Percentiles rank a stretch among this genome's conserved stretches.
phyloP scores from a whole-genome alignment of 64 coral and sea anemone species.

The Dendrophyllia cribrosa region DNA sequence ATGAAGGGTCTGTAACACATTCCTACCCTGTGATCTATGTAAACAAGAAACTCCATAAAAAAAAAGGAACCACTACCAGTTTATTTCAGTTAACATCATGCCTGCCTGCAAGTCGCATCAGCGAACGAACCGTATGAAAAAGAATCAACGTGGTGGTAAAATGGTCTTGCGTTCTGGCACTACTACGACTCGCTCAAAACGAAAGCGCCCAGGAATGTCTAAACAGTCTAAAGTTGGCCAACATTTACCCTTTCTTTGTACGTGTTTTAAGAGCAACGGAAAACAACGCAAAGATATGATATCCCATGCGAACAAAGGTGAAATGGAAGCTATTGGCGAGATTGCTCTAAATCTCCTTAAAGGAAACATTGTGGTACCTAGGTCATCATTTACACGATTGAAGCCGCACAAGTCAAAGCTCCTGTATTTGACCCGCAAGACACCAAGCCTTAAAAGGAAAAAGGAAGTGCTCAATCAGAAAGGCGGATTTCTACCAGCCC shows the following conservation, averaged over 20 bases:
- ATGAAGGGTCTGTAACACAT: neutral
- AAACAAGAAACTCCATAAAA: neutral
- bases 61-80: too few relatives aligned
- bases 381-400: conserved; percentile 24
- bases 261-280: too few relatives aligned
- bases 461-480: conserved; percentile 13
- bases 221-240: too few relatives aligned
- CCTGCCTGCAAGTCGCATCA: neutral
- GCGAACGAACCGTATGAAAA: too few relatives aligned
- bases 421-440: conserved; percentile 16
- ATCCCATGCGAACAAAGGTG: neutral
- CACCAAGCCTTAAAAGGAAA: conserved; percentile 1
- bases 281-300: neutral
- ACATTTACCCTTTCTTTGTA: too few relatives aligned
- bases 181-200: too few relatives aligned
- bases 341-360: conserved; percentile 9
- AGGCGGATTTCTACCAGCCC: conserved; percentile 13
- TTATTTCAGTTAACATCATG: neutral
- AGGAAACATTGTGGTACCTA: conserved; percentile 21
- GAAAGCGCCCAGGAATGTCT: too few relatives aligned
- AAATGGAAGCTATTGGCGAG: conserved; percentile 22
- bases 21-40: conserved; percentile 1
- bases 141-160: too few relatives aligned
- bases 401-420: conserved; percentile 37
- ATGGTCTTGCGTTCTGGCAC: too few relatives aligned